Percentiles rank a stretch among this genome's conserved stretches.
phyloP scores from a whole-genome alignment of 2,113 vertebrate genomes.

The Gopherus evgoodei region DNA sequence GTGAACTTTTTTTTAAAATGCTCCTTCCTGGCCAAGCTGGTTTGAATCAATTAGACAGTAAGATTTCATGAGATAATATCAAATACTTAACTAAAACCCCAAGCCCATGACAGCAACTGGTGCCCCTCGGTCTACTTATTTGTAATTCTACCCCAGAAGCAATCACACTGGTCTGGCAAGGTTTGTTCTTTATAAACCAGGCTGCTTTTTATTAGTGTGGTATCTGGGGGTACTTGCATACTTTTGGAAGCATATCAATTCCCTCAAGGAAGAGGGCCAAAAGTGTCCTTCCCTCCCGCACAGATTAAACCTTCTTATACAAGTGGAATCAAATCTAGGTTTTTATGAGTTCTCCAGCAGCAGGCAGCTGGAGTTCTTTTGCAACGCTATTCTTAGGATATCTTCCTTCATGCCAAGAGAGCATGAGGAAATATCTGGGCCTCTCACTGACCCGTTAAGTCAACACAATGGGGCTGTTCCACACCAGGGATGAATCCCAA shows the following conservation, averaged over 20 bases:
- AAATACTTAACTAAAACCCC: background rate
- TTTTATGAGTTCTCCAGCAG: conserved; percentile 22
- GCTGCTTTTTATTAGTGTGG: background rate
- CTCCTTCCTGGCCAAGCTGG: background rate
- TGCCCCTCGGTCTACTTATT: background rate
- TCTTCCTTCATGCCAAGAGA: background rate
- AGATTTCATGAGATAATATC: background rate
- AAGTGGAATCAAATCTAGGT: conserved; percentile 14
- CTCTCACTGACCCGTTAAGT: background rate
- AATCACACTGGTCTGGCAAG: background rate
- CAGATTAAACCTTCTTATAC: conserved; percentile 13
- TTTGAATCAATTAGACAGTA: background rate
- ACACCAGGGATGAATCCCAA: background rate
- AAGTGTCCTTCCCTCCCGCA: background rate
- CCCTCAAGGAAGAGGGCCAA: conserved; percentile 24
- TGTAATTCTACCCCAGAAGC: background rate
- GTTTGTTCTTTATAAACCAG: background rate
- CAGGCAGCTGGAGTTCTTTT: background rate
- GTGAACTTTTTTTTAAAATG: conserved; percentile 27
- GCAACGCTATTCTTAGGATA: background rate
- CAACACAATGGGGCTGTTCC: no score
- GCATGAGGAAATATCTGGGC: background rate
- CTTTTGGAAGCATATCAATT: background rate
- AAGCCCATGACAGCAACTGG: rapidly evolving
- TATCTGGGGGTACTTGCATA: background rate